These are phyloP conservation scores for Bufo bufo DNA, from an alignment of 2,113 vertebrate genomes.

Conservation along the genomic window DNA sequence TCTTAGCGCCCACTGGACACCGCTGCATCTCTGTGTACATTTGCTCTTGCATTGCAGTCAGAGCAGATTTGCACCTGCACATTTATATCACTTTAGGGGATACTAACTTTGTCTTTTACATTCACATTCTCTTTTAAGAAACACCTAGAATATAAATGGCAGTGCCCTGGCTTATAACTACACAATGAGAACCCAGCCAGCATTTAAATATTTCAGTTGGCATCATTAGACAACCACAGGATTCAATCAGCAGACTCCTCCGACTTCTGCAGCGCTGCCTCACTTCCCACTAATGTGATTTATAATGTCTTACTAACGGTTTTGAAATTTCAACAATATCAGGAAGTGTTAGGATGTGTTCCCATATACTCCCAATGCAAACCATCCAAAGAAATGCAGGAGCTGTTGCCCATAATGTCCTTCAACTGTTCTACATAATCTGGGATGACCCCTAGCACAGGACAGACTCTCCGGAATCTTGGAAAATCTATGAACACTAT, in stretches of 20 bases:
- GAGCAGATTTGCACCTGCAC: too few relatives aligned
- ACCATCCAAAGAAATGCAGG: background rate
- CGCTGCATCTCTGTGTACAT: too few relatives aligned
- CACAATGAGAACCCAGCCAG: constrained; percentile 2
- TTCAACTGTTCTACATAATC: too few relatives aligned
- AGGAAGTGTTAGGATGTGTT: background rate
- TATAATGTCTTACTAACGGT: constrained; percentile 44
- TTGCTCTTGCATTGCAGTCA: too few relatives aligned
- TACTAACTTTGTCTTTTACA: background rate
- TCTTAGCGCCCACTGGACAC: too few relatives aligned
- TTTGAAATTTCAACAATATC: constrained; percentile 46
- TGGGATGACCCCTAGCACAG: too few relatives aligned
- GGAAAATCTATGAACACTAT: too few relatives aligned
- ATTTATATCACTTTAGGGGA: too few relatives aligned
- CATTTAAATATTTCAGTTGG: constrained; percentile 51
- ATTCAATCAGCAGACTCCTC: constrained; percentile 40
- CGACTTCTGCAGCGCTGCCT: constrained; percentile 21
- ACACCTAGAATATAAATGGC: background rate
- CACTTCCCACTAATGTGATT: constrained; percentile 43
- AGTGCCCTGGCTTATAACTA: background rate
- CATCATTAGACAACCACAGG: constrained; percentile 51
- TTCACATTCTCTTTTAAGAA: background rate
- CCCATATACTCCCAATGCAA: background rate
- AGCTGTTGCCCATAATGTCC: background rate
- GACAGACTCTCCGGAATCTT: too few relatives aligned